Evolutionary conservation across 2,888 invertebrate genomes (phyloP).

Genomic region (Agrilus cyanescens): DNA sequence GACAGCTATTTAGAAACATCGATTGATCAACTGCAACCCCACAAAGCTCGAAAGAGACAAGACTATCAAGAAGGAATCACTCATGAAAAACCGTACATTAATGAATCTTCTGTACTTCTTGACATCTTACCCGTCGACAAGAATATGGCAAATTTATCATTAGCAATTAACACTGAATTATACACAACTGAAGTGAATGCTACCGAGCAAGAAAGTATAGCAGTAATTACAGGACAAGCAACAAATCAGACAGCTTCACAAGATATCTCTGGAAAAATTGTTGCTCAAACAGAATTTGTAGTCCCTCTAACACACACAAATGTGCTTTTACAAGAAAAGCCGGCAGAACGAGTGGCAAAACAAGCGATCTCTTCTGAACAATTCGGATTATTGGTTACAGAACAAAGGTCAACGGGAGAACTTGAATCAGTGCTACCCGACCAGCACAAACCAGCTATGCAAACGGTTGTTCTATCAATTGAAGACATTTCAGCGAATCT

Average conservation of each 20-base stretch:
- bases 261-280: slow-evolving; percentile 35
- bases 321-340: slow-evolving; percentile 16
- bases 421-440: slow-evolving; percentile 35
- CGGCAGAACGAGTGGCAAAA: slow-evolving; percentile 24
- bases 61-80: slow-evolving; percentile 23
- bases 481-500: slow-evolving; percentile 32
- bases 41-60: slow-evolving; percentile 21
- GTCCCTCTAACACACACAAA: slow-evolving; percentile 21
- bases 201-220: slow-evolving; percentile 30
- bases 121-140: slow-evolving; percentile 12
- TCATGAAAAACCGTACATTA: slow-evolving; percentile 21
- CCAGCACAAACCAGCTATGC: slow-evolving; percentile 33
- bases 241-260: slow-evolving; percentile 36
- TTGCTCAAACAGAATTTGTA: slow-evolving; percentile 34
- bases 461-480: slow-evolving; percentile 33
- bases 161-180: slow-evolving; percentile 26
- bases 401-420: slow-evolving; percentile 37
- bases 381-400: slow-evolving; percentile 40
- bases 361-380: slow-evolving; percentile 23
- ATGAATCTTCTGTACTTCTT: slow-evolving; percentile 26
- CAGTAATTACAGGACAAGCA: slow-evolving; percentile 34
- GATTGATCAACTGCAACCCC: background rate
- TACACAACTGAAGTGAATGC: slow-evolving; percentile 32
- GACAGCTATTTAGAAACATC: slow-evolving; percentile 1
- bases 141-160: slow-evolving; percentile 11